These are phyloP conservation scores for Thamnophis elegans DNA, from an alignment of 2,797 vertebrate species.

Conservation along the genomic window DNA sequence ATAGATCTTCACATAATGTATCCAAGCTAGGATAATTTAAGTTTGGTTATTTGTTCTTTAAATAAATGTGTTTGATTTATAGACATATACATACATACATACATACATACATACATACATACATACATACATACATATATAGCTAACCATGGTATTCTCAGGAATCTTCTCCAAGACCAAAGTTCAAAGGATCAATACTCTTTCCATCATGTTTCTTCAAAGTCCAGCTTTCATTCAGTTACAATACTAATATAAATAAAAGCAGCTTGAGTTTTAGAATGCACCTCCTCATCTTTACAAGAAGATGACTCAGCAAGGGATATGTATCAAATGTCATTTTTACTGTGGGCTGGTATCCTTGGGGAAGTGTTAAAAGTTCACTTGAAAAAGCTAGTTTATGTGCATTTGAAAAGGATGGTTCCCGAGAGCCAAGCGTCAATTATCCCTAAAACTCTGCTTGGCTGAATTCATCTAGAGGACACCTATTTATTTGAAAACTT, in stretches of 20 bases:
- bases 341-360: conserved; percentile 19
- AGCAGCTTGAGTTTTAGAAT: conserved; percentile 43
- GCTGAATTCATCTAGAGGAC: background rate
- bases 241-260: conserved; percentile 40
- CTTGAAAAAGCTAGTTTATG: conserved; percentile 20
- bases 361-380: conserved; percentile 24
- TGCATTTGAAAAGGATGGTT: conserved; percentile 9
- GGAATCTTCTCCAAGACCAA: background rate
- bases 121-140: background rate
- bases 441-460: background rate
- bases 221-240: conserved; percentile 31
- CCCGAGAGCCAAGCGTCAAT: background rate
- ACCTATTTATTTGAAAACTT: background rate
- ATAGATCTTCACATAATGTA: background rate
- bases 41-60: background rate
- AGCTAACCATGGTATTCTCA: background rate
- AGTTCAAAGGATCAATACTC: background rate
- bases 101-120: no score
- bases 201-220: conserved; percentile 36
- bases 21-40: background rate
- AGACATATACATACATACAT: no score
- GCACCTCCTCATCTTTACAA: conserved; percentile 13
- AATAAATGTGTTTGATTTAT: background rate
- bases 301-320: conserved; percentile 8
- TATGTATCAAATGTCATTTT: conserved; percentile 36